Evolutionary conservation across 2,113 vertebrate genomes (phyloP), one percentile per base, ranked within the genome.

Genomic region (Pampusana beccarii): DNA sequence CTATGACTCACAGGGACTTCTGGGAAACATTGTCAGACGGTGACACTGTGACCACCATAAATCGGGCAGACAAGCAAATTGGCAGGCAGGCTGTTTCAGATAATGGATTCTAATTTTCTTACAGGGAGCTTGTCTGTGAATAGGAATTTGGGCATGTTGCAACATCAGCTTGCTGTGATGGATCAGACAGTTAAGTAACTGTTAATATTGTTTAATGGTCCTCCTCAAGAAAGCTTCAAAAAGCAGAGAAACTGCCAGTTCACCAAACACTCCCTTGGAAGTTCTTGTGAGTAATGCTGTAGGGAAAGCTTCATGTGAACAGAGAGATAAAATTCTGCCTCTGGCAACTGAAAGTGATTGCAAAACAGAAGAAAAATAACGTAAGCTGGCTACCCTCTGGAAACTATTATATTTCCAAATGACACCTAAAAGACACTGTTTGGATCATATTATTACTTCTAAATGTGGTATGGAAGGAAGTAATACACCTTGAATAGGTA

Each of bases 1-100:
- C 42, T 72, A 19, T 96, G 94, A 95, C 80, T 95, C 86, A 94
- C 31, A 60, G 60, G 23, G 34, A 48, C 65, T 92, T 78, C 48
- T 81, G 96, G 77, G 80, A 84, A 81, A 14, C 77, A 11, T 6
- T 64, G 78, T 72, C 80, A 93, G 83, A 83, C 67, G 7, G 51
- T 81, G 83, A 84, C 56, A 51, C 56, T 10, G 58, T 46, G 56
- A 42, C 29, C 38, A 18, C 34, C 38, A 24, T 16, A 31, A 60
- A 29, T 1, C 0, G 3, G 53, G 31, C 91, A 60, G 33, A 29
- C 36, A 31, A 56, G 72, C 0, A 8, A 78, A 42, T 20, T 78
- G 92, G 44, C 12, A 6, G 29, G 36, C 42, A 46, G 67, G 15
- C 46, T 33, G 8, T n/a, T 79, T 70, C 29, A 61, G 67, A 36